Conservation (phyloP, 2,888 invertebrate species). For the Iselma pallidipennis region DNA sequence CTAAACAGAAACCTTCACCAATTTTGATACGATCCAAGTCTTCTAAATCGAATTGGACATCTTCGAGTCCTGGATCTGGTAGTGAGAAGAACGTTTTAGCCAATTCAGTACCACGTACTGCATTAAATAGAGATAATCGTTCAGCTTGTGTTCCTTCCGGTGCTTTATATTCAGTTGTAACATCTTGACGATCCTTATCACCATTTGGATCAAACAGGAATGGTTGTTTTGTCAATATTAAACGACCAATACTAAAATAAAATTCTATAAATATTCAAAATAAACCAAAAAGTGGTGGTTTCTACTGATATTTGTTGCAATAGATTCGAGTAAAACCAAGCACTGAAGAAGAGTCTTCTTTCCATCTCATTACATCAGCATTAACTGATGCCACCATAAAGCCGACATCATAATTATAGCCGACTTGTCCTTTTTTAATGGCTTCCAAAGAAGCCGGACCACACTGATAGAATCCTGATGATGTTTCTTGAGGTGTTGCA, state of each 20-base stretch:
- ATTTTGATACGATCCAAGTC: constrained; percentile 73
- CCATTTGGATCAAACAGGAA: constrained; percentile 73
- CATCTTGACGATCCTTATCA: constrained; percentile 72
- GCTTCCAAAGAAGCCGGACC: constrained; percentile 82
- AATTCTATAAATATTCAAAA: neutral
- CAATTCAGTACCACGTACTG: constrained; percentile 68
- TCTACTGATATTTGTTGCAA: constrained; percentile 73
- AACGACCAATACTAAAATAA: constrained; percentile 70
- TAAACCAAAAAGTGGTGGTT: neutral
- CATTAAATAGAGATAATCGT: constrained; percentile 73
- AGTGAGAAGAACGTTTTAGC: constrained; percentile 71
- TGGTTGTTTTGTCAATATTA: constrained; percentile 75
- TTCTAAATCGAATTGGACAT: constrained; percentile 67
- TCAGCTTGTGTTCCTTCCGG: constrained; percentile 75
- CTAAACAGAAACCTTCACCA: constrained; percentile 69
- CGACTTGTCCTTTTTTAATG: constrained; percentile 75
- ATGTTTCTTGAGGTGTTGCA: constrained; percentile 81
- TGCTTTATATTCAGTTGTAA: constrained; percentile 71
- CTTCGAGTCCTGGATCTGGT: constrained; percentile 62
- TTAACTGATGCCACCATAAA: constrained; percentile 84
- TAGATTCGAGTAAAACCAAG: constrained; percentile 71
- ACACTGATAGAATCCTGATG: constrained; percentile 72
- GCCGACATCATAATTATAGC: constrained; percentile 73
- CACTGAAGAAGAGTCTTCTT: constrained; percentile 65
- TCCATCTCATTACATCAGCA: constrained; percentile 82